These are phyloP conservation scores for Pterostichus niger DNA, from an alignment of 2,888 invertebrate genomes.

Conservation along the genomic window DNA sequence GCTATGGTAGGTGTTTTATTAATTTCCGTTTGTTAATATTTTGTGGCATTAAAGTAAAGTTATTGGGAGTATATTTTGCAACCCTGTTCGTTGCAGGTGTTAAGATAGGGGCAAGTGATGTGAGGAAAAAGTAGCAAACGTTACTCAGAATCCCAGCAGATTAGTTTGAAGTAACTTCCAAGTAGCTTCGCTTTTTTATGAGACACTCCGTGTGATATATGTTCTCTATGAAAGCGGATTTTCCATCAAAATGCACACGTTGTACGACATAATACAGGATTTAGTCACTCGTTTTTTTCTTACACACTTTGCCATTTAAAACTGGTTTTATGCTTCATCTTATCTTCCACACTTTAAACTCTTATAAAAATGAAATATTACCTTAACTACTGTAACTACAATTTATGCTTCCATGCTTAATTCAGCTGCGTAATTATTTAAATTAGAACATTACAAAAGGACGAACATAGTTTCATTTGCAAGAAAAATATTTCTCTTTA, in stretches of 20 bases:
- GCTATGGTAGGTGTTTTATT: no score
- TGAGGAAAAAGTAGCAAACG: constrained; percentile 34
- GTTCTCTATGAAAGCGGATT: constrained; percentile 47
- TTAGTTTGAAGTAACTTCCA: constrained; percentile 31
- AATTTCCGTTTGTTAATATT: no score
- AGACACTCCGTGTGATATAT: constrained; percentile 34
- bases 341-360: constrained; percentile 43
- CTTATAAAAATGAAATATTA: constrained; percentile 44
- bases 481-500: constrained; percentile 40
- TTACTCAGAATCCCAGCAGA: constrained; percentile 27
- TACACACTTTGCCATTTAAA: constrained; percentile 45
- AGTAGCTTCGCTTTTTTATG: constrained; percentile 40
- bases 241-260: constrained; percentile 55
- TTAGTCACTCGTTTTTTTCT: constrained; percentile 34
- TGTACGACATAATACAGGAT: constrained; percentile 52
- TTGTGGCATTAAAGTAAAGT: neutral
- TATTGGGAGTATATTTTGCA: neutral
- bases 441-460: constrained; percentile 41
- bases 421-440: constrained; percentile 38
- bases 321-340: constrained; percentile 42
- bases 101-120: constrained; percentile 15
- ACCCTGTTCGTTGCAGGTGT: neutral
- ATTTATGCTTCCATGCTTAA: constrained; percentile 41
- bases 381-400: constrained; percentile 34
- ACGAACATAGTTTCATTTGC: constrained; percentile 10